phyloP scores from a whole-genome alignment of 1,140 invertebrate genomes.

The Heliconius eleuchia region DNA sequence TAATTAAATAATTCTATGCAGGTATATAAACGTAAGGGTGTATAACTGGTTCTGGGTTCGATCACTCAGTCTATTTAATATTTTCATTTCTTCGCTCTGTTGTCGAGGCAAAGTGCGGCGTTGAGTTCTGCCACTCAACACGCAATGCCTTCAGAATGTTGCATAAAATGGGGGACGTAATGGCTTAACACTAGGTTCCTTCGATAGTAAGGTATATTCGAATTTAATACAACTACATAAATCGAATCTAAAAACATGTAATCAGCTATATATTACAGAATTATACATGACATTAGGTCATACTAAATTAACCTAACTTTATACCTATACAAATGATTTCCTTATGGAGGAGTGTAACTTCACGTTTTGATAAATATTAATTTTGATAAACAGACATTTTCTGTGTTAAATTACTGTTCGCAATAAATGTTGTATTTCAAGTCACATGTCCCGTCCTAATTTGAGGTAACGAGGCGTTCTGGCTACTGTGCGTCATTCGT shows the following conservation, averaged over 20 bases:
- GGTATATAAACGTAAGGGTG: neutral
- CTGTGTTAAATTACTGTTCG: neutral
- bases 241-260: neutral
- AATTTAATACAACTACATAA: neutral
- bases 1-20: neutral
- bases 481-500: conserved; percentile 23
- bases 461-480: conserved; percentile 22
- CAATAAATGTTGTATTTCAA: conserved; percentile 20
- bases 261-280: neutral
- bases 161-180: too few species aligned
- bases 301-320: neutral
- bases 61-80: neutral
- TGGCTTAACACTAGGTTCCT: too few species aligned
- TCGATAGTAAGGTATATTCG: too few species aligned
- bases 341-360: neutral
- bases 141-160: too few species aligned
- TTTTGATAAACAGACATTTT: neutral
- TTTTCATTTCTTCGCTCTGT: too few species aligned
- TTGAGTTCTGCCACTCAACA: too few species aligned
- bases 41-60: too few species aligned
- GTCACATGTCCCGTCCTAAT: conserved; percentile 26
- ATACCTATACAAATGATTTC: neutral
- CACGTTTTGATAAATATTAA: neutral
- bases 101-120: too few species aligned
- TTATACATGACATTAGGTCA: neutral